Evolutionary conservation across 2,797 vertebrate species (phyloP).

Genomic region (Lagocephalus sceleratus): DNA sequence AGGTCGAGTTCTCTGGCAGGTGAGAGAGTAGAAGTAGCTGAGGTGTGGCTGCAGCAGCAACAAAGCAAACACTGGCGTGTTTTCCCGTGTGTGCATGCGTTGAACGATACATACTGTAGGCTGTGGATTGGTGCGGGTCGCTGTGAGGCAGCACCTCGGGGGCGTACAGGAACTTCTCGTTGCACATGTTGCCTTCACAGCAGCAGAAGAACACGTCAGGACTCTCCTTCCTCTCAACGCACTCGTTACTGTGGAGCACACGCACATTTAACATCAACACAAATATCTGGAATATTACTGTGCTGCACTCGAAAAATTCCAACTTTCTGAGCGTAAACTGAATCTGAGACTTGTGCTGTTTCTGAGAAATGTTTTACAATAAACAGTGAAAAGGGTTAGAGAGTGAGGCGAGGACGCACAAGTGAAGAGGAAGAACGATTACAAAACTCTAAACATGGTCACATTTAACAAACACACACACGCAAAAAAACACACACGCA

Average conservation of each 20-base stretch:
- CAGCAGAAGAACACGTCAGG: slow-evolving; percentile 97
- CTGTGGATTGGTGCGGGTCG: slow-evolving; percentile 72
- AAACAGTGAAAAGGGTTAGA: neutral
- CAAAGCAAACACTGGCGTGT: neutral
- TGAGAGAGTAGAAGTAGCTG: neutral
- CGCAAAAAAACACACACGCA: slow-evolving; percentile 49
- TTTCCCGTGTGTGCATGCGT: neutral
- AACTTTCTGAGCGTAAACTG: no score
- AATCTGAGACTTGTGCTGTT: no score
- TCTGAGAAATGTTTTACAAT: neutral
- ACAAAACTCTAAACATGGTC: slow-evolving; percentile 44
- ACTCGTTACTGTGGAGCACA: slow-evolving; percentile 79
- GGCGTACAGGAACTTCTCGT: slow-evolving; percentile 88
- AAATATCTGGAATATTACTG: no score
- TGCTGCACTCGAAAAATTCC: no score
- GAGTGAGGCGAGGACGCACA: neutral
- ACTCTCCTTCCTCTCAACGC: slow-evolving; percentile 90
- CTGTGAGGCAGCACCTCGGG: slow-evolving; percentile 80
- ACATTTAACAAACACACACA: slow-evolving; percentile 9
- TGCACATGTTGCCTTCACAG: slow-evolving; percentile 95
- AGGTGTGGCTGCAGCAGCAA: neutral
- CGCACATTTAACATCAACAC: neutral
- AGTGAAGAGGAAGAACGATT: slow-evolving; percentile 40
- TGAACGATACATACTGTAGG: slow-evolving; percentile 66
- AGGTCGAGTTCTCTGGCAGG: neutral